These are phyloP conservation scores for Eulemur rubriventer DNA, from an alignment of 2,797 vertebrate species.

Conservation along the genomic window DNA sequence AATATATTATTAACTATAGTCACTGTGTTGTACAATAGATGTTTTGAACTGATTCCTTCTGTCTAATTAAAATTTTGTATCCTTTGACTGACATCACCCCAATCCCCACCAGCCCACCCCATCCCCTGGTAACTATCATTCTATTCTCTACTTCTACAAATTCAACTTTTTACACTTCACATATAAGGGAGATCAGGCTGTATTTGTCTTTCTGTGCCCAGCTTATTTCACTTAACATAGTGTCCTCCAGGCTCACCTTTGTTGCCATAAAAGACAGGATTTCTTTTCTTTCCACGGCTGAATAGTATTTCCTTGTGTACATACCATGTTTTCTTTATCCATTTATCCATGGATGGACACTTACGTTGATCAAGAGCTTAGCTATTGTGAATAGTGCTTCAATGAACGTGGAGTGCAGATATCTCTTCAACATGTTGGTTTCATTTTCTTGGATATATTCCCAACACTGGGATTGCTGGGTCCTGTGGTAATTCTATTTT, in stretches of 20 bases:
- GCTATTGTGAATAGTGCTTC: background rate
- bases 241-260: background rate
- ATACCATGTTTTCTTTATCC: background rate
- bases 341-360: background rate
- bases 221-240: background rate
- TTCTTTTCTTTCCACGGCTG: background rate
- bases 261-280: background rate
- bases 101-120: rapidly evolving
- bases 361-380: background rate
- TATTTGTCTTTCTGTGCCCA: background rate
- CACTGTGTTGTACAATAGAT: background rate
- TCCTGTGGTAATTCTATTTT: background rate
- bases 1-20: background rate
- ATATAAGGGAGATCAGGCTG: too few relatives aligned
- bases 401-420: background rate
- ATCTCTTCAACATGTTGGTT: background rate
- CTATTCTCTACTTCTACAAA: background rate
- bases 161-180: too few relatives aligned
- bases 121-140: background rate
- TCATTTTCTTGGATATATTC: background rate
- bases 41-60: background rate
- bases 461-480: background rate
- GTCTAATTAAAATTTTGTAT: background rate
- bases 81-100: background rate
- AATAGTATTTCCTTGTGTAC: background rate